Conservation (phyloP, 2,113 vertebrate species). For the Narcine bancroftii region DNA sequence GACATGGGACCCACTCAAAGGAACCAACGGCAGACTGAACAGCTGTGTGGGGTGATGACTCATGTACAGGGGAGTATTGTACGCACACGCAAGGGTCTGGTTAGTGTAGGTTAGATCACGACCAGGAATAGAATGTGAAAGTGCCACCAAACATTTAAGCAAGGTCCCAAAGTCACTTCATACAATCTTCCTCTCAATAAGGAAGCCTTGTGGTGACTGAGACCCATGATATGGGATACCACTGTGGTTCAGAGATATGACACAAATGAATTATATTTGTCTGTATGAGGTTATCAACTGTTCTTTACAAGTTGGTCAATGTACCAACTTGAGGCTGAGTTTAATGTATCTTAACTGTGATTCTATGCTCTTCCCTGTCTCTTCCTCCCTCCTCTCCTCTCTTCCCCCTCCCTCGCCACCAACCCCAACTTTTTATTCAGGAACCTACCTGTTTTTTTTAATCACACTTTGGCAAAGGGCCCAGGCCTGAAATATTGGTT, state of each 20-base stretch:
- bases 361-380: too few relatives aligned
- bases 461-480: too few relatives aligned
- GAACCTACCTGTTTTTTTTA: too few relatives aligned
- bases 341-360: too few relatives aligned
- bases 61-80: not conserved
- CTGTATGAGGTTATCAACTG: not conserved
- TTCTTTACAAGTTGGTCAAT: not conserved
- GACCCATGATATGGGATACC: too few relatives aligned
- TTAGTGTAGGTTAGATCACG: not conserved
- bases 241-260: not conserved
- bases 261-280: not conserved
- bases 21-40: not conserved
- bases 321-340: too few relatives aligned
- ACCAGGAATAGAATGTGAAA: constrained; percentile 4
- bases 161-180: not conserved
- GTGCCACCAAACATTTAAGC: not conserved
- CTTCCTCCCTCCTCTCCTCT: too few relatives aligned
- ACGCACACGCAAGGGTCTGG: not conserved
- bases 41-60: not conserved
- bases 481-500: too few relatives aligned
- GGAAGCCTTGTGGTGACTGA: not conserved
- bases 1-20: not conserved
- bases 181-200: not conserved
- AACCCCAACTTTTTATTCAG: too few relatives aligned
- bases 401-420: too few relatives aligned